Percentiles rank a stretch among this genome's conserved stretches.
Conservation (phyloP, 2,113 vertebrate genomes). For the Tragelaphus strepsiceros region DNA sequence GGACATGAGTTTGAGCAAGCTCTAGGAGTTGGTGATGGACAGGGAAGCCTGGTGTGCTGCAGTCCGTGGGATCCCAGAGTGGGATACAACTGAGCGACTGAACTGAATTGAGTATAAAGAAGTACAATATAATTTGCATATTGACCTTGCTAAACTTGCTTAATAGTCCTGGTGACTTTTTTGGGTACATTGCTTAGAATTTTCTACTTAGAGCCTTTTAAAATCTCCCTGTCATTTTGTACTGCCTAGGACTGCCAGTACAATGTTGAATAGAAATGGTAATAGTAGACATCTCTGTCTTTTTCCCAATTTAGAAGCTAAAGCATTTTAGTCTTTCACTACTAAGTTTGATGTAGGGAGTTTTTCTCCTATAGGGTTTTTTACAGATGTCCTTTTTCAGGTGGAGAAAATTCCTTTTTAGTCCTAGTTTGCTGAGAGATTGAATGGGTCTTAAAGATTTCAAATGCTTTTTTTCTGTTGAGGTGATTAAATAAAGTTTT, state of each 20-base stretch:
- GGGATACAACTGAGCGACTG: no score
- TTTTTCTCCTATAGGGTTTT: background rate
- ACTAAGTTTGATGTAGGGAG: background rate
- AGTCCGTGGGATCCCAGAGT: background rate
- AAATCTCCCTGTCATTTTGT: background rate
- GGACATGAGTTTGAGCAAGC: background rate
- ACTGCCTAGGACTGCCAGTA: background rate
- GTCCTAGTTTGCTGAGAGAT: conserved; percentile 24
- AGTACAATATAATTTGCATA: no score
- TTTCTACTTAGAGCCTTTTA: background rate
- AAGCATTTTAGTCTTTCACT: conserved; percentile 46
- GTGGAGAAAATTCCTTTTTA: conserved; percentile 40
- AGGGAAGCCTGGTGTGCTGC: background rate
- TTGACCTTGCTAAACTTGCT: background rate
- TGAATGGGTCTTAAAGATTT: conserved; percentile 38
- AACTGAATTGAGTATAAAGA: background rate
- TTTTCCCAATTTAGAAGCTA: background rate
- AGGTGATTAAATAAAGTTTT: conserved; percentile 14
- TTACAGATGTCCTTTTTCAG: conserved; percentile 12
- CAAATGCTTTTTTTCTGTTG: conserved; percentile 14
- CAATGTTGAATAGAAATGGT: background rate
- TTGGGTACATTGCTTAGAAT: background rate
- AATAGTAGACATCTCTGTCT: conserved; percentile 7
- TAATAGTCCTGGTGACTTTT: background rate
- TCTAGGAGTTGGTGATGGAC: background rate